Evolutionary conservation across 64 coral and sea anemone genomes (phyloP), one percentile per base, ranked within the genome.

Genomic region (Stichodactyla mertensii): DNA sequence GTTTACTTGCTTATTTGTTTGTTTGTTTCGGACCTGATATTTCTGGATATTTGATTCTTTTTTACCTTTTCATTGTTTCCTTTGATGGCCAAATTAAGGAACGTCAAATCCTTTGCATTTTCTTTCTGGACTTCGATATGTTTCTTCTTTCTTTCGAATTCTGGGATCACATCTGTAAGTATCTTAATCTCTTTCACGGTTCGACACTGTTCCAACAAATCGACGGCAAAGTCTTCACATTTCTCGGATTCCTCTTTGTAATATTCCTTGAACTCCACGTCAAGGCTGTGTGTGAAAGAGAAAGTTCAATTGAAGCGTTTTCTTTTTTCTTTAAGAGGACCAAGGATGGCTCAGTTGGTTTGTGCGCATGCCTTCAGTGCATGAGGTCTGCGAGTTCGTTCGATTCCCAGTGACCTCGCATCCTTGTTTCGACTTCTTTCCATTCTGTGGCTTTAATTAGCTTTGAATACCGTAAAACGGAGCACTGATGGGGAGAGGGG

Each of bases 171-270:
- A 54, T 90, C 86, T 81, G 86, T 94, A 14, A 94, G 51, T 36
- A 86, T 78, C 6, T 90, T 83, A 8, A 94, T 89, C 62, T 94
- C 92, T 52, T 90, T 31, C 3, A 90, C 58, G 4, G 92, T 94
- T 52, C 92, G 85, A 80, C 92, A 94, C 55, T 94, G 92, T 55
- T 94, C 92, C 71, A 94, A 16, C 19, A 94, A 62, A 28, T 82
- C 78, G 10, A 94, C 92, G 7, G 92, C 92, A 51, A 90, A 94
- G 9, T 90, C 88, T 77, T 94, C 92, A 64, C 88, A 90, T 16
- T 67, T 66, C 36, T 94, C 20, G 1, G 92, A 89, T 16, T 90
- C 20, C 8, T 70, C 92, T 19, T 85, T 52, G 59, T 94, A 94
- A 15, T 52, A 7, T 81, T 81, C 78, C 19, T 81, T 81, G 24